Evolutionary conservation across 1,140 invertebrate genomes (phyloP).

Genomic region (Bombus picipes): DNA sequence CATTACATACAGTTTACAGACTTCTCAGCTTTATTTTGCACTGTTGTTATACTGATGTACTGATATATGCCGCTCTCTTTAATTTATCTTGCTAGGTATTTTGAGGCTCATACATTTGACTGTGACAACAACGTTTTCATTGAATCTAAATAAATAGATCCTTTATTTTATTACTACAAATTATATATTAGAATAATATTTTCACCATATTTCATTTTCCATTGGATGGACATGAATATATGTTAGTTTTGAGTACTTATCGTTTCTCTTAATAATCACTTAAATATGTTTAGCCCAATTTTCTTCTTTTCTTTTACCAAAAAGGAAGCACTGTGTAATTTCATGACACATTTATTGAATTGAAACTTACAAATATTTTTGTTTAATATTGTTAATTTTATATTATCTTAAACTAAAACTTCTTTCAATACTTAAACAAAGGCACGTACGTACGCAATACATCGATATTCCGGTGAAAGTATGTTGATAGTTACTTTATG

Average conservation of each 20-base stretch:
- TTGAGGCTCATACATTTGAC: slow-evolving; percentile 25
- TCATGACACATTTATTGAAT: slow-evolving; percentile 45
- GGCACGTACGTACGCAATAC: slow-evolving; percentile 42
- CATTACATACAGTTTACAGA: slow-evolving; percentile 37
- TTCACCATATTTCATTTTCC: not conserved
- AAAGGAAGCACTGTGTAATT: slow-evolving; percentile 50
- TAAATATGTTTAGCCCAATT: slow-evolving; percentile 3
- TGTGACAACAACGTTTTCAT: slow-evolving; percentile 28
- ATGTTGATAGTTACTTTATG: slow-evolving; percentile 21
- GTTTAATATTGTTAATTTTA: slow-evolving; percentile 37
- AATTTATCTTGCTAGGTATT: slow-evolving; percentile 5
- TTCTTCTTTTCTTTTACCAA: not conserved
- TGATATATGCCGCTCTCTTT: slow-evolving; percentile 34
- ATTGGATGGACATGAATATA: slow-evolving; percentile 3
- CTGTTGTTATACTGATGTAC: slow-evolving; percentile 50
- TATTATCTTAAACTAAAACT: slow-evolving; percentile 37
- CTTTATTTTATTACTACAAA: slow-evolving; percentile 45
- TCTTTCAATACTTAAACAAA: slow-evolving; percentile 48
- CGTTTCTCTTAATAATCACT: slow-evolving; percentile 22
- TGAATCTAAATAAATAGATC: slow-evolving; percentile 42
- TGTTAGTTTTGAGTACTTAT: not conserved
- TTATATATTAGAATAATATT: slow-evolving; percentile 60
- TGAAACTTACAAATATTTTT: slow-evolving; percentile 41
- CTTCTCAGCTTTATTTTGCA: not conserved
- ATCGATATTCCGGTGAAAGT: slow-evolving; percentile 28